Percentiles rank a stretch among this genome's conserved stretches.
Evolutionary conservation across 2,888 invertebrate species (phyloP).

Genomic region (Chymomyza procnemis): DNA sequence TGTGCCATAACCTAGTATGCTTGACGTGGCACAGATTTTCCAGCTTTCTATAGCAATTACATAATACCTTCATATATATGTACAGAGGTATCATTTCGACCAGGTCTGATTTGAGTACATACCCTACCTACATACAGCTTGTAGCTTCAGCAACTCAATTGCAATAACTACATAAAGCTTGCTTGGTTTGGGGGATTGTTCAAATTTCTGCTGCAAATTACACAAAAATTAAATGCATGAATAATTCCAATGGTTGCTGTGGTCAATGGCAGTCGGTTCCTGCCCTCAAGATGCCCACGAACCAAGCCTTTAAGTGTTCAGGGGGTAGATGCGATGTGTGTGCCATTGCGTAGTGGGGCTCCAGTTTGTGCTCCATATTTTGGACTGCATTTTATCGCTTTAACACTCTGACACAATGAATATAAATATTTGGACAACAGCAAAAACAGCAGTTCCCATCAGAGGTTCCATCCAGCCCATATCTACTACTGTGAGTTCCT

Average conservation of each 20-base stretch:
- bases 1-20: constrained; percentile 40
- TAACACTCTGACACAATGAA: constrained; percentile 73
- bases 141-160: constrained; percentile 6
- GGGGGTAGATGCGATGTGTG: no score
- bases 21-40: constrained; percentile 35
- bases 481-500: constrained; percentile 13
- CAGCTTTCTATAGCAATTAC: constrained; percentile 25
- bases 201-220: constrained; percentile 68
- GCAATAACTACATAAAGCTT: constrained; percentile 13
- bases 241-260: constrained; percentile 72
- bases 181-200: constrained; percentile 3
- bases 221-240: constrained; percentile 72
- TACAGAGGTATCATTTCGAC: not conserved
- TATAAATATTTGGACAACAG: constrained; percentile 70
- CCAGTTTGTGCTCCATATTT: constrained; percentile 46
- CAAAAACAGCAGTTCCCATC: constrained; percentile 61
- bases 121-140: not conserved
- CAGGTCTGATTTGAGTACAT: not conserved
- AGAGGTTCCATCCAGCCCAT: not conserved
- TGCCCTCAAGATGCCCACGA: constrained; percentile 14
- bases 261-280: constrained; percentile 45
- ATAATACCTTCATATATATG: no score
- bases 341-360: constrained; percentile 20
- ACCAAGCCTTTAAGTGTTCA: constrained; percentile 55
- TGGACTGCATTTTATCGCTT: constrained; percentile 73